phyloP scores from a whole-genome alignment of 1,140 invertebrate genomes.

The Samia ricini region DNA sequence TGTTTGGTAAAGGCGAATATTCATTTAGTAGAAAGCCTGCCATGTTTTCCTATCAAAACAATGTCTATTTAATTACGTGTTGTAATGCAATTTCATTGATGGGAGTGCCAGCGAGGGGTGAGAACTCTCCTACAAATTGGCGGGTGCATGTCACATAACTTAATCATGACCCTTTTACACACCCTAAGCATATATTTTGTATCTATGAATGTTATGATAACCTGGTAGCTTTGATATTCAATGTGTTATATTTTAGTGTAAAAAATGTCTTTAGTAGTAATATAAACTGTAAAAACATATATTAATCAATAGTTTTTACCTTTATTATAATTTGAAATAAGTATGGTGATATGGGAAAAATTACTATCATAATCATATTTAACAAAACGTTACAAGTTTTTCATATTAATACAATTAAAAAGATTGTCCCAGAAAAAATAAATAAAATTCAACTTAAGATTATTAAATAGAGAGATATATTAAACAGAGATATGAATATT shows the following conservation, averaged over 20 bases:
- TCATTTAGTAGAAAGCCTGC: constrained; percentile 7
- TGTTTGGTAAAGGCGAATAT: background rate
- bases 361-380: too few species aligned
- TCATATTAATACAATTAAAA: too few species aligned
- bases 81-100: constrained; percentile 57
- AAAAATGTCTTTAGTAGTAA: too few species aligned
- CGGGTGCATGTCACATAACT: constrained; percentile 69
- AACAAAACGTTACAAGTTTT: too few species aligned
- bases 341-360: too few species aligned
- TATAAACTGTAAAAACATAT: too few species aligned
- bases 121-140: constrained; percentile 61
- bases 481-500: too few species aligned
- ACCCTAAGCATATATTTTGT: background rate
- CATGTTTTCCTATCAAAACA: constrained; percentile 40
- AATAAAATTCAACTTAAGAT: too few species aligned
- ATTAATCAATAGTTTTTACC: too few species aligned
- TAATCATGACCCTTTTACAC: constrained; percentile 51
- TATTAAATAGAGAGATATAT: too few species aligned
- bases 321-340: too few species aligned
- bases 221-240: background rate
- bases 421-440: too few species aligned
- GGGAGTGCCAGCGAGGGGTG: constrained; percentile 35
- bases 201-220: background rate
- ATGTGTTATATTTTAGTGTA: background rate
- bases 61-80: constrained; percentile 50